Evolutionary conservation across 1,140 invertebrate species (phyloP).

Genomic region (Scaptodrosophila lebanonensis): DNA sequence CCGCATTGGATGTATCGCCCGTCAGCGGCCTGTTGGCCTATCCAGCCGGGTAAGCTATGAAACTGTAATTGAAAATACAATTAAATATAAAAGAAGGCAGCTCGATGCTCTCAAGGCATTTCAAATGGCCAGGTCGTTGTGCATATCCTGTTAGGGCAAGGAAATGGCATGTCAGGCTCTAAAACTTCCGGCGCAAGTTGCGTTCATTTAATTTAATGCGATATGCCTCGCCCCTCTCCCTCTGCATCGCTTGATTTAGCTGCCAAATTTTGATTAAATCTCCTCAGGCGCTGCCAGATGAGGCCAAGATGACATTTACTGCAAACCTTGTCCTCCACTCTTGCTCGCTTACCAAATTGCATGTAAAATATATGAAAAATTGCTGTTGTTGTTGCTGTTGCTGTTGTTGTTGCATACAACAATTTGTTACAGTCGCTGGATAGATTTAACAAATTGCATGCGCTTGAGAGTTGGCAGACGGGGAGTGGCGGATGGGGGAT

Average conservation of each 20-base stretch:
- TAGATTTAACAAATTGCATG: constrained; percentile 15
- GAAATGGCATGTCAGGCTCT: neutral
- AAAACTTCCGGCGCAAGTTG: constrained; percentile 6
- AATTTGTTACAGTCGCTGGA: constrained; percentile 15
- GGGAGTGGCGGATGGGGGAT: neutral
- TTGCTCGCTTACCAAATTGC: constrained; percentile 3
- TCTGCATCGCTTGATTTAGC: neutral
- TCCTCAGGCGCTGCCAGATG: too few relatives aligned
- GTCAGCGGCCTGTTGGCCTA: constrained; percentile 92
- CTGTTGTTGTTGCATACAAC: constrained; percentile 11
- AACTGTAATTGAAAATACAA: neutral
- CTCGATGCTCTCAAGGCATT: too few relatives aligned
- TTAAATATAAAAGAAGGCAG: neutral
- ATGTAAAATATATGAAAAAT: constrained; percentile 11
- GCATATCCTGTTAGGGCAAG: too few relatives aligned
- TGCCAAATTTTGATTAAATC: constrained; percentile 40
- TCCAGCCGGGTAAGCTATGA: constrained; percentile 92
- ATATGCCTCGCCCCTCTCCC: too few relatives aligned
- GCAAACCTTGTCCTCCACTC: constrained; percentile 9
- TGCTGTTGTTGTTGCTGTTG: too few relatives aligned
- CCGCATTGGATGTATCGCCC: constrained; percentile 91
- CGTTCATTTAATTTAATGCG: too few relatives aligned
- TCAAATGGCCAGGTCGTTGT: too few relatives aligned
- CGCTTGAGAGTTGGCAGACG: constrained; percentile 3
- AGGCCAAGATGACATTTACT: too few relatives aligned